Percentiles rank a stretch among this genome's conserved stretches.
phyloP scores from a whole-genome alignment of 2,113 vertebrate species.

The Athene noctua region DNA sequence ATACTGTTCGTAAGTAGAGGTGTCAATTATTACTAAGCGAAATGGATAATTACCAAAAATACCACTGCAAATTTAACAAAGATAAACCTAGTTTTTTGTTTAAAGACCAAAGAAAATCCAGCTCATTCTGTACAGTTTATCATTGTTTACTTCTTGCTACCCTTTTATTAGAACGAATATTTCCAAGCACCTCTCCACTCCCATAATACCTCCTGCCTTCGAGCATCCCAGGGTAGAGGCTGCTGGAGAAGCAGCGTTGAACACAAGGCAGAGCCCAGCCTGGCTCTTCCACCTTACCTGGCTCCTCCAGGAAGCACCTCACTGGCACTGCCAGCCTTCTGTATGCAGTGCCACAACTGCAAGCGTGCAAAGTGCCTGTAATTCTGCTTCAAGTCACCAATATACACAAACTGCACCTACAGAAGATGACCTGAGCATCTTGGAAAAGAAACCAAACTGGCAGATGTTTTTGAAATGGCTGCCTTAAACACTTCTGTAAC shows the following conservation, averaged over 20 bases:
- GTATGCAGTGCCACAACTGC: neutral
- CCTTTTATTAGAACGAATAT: neutral
- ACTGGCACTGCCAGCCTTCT: rapidly evolving
- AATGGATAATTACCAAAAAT: neutral
- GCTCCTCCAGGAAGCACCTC: neutral
- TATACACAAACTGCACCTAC: neutral
- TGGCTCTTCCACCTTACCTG: neutral
- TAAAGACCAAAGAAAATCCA: neutral
- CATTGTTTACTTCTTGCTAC: neutral
- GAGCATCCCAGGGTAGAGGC: neutral
- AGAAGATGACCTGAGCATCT: neutral
- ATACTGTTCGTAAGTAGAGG: neutral
- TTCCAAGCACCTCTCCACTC: neutral
- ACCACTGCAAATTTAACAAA: neutral
- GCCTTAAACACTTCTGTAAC: neutral
- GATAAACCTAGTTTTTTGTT: neutral
- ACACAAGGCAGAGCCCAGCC: neutral
- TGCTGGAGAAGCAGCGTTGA: rapidly evolving
- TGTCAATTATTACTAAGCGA: slow-evolving; percentile 25
- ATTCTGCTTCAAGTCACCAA: neutral
- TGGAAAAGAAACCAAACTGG: neutral
- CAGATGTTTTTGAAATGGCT: neutral
- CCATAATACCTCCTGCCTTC: neutral
- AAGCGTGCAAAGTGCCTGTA: neutral
- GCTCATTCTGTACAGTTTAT: neutral